phyloP scores from a whole-genome alignment of 2,888 invertebrate species.

The Parnassius mnemosyne region DNA sequence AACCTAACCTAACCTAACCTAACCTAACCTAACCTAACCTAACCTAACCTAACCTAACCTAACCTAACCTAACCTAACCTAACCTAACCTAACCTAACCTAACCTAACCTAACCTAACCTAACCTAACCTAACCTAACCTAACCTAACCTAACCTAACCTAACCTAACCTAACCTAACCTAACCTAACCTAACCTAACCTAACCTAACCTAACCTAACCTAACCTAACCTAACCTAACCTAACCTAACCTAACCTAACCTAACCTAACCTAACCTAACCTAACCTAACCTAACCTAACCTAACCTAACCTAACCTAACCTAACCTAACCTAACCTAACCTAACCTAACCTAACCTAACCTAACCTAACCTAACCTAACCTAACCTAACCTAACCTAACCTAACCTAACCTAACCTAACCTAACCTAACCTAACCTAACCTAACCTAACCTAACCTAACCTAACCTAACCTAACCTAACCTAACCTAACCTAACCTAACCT shows the following conservation, averaged over 20 bases:
- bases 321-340: constrained; percentile 27
- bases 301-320: constrained; percentile 16
- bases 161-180: constrained; percentile 12
- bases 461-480: constrained; percentile 9
- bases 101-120: constrained; percentile 10
- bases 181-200: constrained; percentile 31
- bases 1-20: constrained; percentile 5
- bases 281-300: constrained; percentile 29
- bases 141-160: constrained; percentile 11
- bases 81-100: constrained; percentile 8
- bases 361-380: constrained; percentile 26
- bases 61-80: constrained; percentile 7
- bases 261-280: constrained; percentile 30
- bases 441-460: background rate
- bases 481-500: constrained; percentile 8
- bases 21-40: constrained; percentile 7
- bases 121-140: constrained; percentile 1
- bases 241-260: constrained; percentile 32
- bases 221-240: constrained; percentile 32
- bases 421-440: background rate
- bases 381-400: constrained; percentile 31
- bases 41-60: constrained; percentile 7
- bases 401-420: constrained; percentile 28
- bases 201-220: constrained; percentile 29
- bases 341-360: constrained; percentile 27